phyloP scores from a whole-genome alignment of 2,888 invertebrate genomes.

The Thyatira batis region DNA sequence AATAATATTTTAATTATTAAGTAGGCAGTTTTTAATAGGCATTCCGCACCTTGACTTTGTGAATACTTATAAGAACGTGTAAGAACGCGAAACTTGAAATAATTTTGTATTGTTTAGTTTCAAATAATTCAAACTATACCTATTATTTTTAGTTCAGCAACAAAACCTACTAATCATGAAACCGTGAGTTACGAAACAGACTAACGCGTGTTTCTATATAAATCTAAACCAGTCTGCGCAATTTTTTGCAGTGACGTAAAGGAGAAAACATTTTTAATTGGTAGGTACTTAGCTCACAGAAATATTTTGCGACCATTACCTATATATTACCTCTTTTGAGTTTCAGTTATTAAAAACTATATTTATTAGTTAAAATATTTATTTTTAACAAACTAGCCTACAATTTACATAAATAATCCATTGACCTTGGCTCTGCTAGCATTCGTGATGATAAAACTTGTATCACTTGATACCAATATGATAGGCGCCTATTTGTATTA shows the following conservation, averaged over 20 bases:
- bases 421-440: slow-evolving; percentile 32
- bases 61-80: too few species aligned
- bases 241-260: background rate
- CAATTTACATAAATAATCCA: slow-evolving; percentile 38
- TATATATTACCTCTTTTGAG: background rate
- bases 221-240: too few species aligned
- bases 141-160: too few species aligned
- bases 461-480: slow-evolving; percentile 18
- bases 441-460: slow-evolving; percentile 22
- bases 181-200: too few species aligned
- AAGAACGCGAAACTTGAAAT: too few species aligned
- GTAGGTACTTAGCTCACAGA: background rate
- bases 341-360: background rate
- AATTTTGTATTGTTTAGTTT: too few species aligned
- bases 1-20: background rate
- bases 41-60: too few species aligned
- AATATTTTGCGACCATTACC: background rate
- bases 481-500: slow-evolving; percentile 4
- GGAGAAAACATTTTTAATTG: background rate
- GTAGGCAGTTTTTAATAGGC: too few species aligned
- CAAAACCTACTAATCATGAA: too few species aligned
- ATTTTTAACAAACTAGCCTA: slow-evolving; percentile 11
- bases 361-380: background rate
- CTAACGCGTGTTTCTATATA: too few species aligned
- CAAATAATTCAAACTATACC: too few species aligned